Evolutionary conservation across 2,113 vertebrate species (phyloP).

Genomic region (Aspiorhynchus laticeps): DNA sequence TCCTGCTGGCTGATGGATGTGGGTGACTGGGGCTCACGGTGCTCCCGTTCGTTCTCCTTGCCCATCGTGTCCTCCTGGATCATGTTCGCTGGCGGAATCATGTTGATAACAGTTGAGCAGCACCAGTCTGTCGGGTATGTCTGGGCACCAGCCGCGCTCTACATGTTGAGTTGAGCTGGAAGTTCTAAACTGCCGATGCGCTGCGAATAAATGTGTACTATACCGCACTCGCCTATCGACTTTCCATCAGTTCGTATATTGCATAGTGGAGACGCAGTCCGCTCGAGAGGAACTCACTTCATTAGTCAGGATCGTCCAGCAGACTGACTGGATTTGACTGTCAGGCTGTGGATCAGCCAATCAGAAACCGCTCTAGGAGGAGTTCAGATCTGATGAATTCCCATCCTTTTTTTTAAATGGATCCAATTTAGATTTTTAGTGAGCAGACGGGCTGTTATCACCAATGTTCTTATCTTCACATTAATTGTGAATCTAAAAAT

Average conservation of each 20-base stretch:
- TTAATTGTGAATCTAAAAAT: not conserved
- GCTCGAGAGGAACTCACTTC: conserved; percentile 7
- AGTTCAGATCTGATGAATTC: not conserved
- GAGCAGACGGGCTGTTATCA: not conserved
- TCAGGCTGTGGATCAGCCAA: conserved; percentile 39
- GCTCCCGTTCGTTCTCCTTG: conserved; percentile 71
- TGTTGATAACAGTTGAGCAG: conserved; percentile 46
- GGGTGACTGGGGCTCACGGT: conserved; percentile 72
- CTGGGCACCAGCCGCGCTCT: not conserved
- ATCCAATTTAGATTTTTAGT: not conserved
- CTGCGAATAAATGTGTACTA: not conserved
- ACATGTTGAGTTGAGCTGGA: conserved; percentile 36
- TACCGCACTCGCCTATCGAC: not conserved
- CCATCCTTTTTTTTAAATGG: not conserved
- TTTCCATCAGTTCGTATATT: conserved; percentile 16
- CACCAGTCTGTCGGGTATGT: conserved; percentile 15
- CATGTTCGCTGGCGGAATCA: conserved; percentile 76
- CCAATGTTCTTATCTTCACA: not conserved
- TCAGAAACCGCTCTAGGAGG: conserved; percentile 33
- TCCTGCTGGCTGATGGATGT: conserved; percentile 71
- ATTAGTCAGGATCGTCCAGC: not conserved
- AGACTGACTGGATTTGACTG: conserved; percentile 3
- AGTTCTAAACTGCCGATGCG: not conserved
- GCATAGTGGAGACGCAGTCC: conserved; percentile 8
- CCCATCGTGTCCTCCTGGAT: conserved; percentile 70